phyloP scores from a whole-genome alignment of 2,888 invertebrate genomes.

The Drosophila anceps region DNA sequence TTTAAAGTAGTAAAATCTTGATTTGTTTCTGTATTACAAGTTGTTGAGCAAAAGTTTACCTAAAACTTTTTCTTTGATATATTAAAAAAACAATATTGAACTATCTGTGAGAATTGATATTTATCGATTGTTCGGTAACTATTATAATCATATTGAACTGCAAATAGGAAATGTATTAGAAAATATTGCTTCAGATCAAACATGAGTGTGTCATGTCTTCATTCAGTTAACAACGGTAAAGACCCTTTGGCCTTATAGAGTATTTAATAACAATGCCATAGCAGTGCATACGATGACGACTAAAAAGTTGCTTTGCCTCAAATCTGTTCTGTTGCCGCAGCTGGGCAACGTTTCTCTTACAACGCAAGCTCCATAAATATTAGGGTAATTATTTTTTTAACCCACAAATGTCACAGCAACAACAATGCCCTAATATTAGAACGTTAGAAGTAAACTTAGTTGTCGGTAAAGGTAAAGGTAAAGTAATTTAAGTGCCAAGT shows the following conservation, averaged over 20 bases:
- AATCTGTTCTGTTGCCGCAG: conserved; percentile 35
- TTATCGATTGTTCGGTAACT: not conserved
- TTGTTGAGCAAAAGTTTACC: too few species aligned
- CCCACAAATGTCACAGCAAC: conserved; percentile 73
- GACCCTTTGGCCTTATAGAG: not conserved
- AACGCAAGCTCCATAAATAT: conserved; percentile 56
- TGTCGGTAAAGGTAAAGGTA: conserved; percentile 52
- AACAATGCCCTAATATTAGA: conserved; percentile 45
- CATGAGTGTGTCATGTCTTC: not conserved
- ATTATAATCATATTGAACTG: not conserved
- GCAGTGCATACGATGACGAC: conserved; percentile 1
- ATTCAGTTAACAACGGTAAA: not conserved
- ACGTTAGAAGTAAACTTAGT: conserved; percentile 45
- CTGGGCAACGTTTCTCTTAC: conserved; percentile 11
- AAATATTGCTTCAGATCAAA: not conserved
- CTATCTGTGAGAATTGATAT: not conserved
- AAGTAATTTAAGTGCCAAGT: conserved; percentile 60
- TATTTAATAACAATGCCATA: conserved; percentile 1
- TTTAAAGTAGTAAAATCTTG: not conserved
- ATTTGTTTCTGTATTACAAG: not conserved
- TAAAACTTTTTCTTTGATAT: too few species aligned
- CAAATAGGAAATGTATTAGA: not conserved
- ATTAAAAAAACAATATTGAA: too few species aligned
- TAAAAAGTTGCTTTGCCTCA: not conserved
- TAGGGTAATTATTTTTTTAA: conserved; percentile 70